phyloP scores from a whole-genome alignment of 2,113 vertebrate genomes.

The Noctilio leporinus region DNA sequence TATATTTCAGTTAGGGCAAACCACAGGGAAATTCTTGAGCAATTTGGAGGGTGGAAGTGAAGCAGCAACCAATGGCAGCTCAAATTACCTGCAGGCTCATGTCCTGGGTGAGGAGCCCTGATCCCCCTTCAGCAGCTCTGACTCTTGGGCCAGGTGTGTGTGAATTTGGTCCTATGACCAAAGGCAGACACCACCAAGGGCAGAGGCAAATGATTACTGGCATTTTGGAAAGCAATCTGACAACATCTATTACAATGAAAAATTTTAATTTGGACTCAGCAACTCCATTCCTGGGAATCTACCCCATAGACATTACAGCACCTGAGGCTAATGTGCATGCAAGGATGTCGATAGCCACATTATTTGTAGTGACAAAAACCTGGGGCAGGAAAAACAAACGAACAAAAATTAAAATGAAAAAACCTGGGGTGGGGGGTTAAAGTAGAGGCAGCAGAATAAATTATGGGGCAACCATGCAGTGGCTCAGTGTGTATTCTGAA shows the following conservation, averaged over 20 bases:
- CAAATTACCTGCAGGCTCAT: background rate
- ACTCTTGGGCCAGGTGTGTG: background rate
- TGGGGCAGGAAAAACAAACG: no score
- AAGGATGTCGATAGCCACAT: background rate
- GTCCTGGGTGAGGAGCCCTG: background rate
- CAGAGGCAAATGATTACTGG: background rate
- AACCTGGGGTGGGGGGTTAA: background rate
- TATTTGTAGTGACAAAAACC: background rate
- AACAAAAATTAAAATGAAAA: no score
- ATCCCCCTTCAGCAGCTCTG: background rate
- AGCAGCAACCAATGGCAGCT: background rate
- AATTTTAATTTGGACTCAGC: background rate
- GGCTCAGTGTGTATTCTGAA: background rate
- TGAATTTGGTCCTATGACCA: background rate
- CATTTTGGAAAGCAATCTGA: background rate
- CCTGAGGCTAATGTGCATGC: background rate
- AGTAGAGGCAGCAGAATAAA: background rate
- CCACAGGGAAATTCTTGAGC: background rate
- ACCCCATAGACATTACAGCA: background rate
- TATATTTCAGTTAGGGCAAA: background rate
- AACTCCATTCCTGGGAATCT: background rate
- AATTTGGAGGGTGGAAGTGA: background rate
- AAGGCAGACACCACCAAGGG: background rate
- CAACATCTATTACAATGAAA: background rate
- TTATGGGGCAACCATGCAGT: accelerated